Base-by-base conservation (phyloP, 2,797 vertebrate genomes). In the Hydrolagus colliei region DNA sequence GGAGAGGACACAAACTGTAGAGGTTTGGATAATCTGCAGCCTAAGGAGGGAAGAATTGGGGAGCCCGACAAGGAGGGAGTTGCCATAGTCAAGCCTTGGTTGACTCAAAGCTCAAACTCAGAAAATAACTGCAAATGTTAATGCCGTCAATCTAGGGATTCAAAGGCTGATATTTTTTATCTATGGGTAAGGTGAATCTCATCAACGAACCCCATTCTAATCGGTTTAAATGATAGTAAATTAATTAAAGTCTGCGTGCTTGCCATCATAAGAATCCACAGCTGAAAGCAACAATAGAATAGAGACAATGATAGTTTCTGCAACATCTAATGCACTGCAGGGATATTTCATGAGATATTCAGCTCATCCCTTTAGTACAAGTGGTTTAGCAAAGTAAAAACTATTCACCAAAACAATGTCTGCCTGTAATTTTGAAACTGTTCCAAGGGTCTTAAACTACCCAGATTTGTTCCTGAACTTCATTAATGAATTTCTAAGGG, bases 401-500 rank as follows among this genome's bases (percentile, higher is more conserved):
- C 86, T 76, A 87, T 87, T 90, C 88, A 89, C 88, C 86, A 88
- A 89, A 87, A 86, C 87, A 62, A 85, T 88, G 84, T 73, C 80
- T 87, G 86, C 52, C 86, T 8, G 77, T 86, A 86, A 85, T 86
- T 85, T 92, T 90, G 89, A 91, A 92, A 92, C 90, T 87, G 88
- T 86, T 91, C 62, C 91, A 92, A 90, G 89, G 88, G 87, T n/a
- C 72, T 86, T 90, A 88, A 90, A 91, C 89, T 90, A 87, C 22
- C 88, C 89, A 89, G 89, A 91, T 89, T 89, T 87, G 86, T 61
- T 61, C 87, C 87, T 88, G 91, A 90, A 92, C 90, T 88, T 90
- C 89, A 88, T 91, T 92, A 92, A 93, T 92, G 92, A 89, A 92
- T 94, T 92, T 92, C 91, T 88, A 72, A 85, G 91, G 91, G 91